These are phyloP conservation scores for Setipinna tenuifilis DNA, from an alignment of 2,797 vertebrate genomes.

Conservation along the genomic window DNA sequence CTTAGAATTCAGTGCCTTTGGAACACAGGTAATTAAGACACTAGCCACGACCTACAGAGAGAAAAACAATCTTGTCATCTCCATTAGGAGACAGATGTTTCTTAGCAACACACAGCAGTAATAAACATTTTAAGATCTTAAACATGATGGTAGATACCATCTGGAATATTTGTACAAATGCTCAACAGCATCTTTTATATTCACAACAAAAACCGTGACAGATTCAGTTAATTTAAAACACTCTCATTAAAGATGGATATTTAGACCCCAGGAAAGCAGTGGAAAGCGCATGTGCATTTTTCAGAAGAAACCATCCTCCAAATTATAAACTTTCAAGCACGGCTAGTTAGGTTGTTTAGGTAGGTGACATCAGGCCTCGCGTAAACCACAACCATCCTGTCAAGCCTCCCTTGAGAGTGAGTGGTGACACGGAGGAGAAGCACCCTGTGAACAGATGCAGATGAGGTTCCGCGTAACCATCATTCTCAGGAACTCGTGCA, in stretches of 20 bases:
- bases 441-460: constrained; percentile 43
- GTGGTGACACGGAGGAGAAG: constrained; percentile 20
- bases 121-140: not conserved
- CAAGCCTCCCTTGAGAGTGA: not conserved
- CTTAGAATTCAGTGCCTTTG: constrained; percentile 4
- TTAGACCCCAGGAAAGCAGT: not conserved
- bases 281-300: not conserved
- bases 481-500: constrained; percentile 41
- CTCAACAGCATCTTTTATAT: not conserved
- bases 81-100: constrained; percentile 3
- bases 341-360: not conserved
- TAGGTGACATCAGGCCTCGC: not conserved
- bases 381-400: not conserved
- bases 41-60: not conserved
- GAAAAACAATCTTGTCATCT: not conserved
- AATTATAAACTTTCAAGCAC: not conserved
- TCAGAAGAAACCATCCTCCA: not conserved
- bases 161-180: not conserved
- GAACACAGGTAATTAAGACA: not conserved
- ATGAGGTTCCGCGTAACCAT: constrained; percentile 35
- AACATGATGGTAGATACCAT: not conserved
- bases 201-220: not conserved
- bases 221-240: not conserved
- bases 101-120: constrained; percentile 8
- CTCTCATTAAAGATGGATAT: not conserved